Percentiles rank a stretch among this genome's conserved stretches.
Evolutionary conservation across 2,113 vertebrate species (phyloP).

Genomic region (Callionymus lyra): DNA sequence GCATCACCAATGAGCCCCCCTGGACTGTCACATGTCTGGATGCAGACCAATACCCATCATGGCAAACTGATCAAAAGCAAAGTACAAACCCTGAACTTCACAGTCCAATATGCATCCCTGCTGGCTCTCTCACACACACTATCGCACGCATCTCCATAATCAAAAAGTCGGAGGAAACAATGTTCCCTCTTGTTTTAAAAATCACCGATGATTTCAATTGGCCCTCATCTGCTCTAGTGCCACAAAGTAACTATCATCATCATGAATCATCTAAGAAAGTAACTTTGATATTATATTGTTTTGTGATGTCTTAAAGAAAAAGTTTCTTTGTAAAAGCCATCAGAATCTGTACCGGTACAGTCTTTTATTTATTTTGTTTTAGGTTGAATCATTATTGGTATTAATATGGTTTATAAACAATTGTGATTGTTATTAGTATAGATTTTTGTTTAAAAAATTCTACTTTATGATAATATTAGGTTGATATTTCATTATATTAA

Average conservation of each 20-base stretch:
- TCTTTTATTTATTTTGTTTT: no score
- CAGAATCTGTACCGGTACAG: background rate
- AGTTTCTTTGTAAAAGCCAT: background rate
- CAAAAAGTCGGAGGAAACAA: conserved; percentile 29
- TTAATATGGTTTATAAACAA: no score
- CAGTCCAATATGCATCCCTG: conserved; percentile 37
- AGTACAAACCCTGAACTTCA: conserved; percentile 39
- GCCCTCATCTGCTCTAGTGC: conserved; percentile 39
- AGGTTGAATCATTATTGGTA: no score
- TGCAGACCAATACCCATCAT: conserved; percentile 55
- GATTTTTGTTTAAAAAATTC: no score
- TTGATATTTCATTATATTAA: no score
- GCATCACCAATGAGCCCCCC: conserved; percentile 46
- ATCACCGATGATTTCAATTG: conserved; percentile 44
- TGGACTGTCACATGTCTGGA: conserved; percentile 63
- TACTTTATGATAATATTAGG: no score
- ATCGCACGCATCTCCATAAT: conserved; percentile 24
- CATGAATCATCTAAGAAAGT: no score
- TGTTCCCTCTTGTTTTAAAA: conserved; percentile 37
- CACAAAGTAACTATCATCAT: conserved; percentile 55
- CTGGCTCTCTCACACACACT: conserved; percentile 19
- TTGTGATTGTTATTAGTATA: no score
- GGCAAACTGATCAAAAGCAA: conserved; percentile 40
- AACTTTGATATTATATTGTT: no score
- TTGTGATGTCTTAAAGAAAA: background rate